These are phyloP conservation scores for Lysiphlebus fabarum DNA, from an alignment of 1,140 invertebrate species.

Conservation along the genomic window DNA sequence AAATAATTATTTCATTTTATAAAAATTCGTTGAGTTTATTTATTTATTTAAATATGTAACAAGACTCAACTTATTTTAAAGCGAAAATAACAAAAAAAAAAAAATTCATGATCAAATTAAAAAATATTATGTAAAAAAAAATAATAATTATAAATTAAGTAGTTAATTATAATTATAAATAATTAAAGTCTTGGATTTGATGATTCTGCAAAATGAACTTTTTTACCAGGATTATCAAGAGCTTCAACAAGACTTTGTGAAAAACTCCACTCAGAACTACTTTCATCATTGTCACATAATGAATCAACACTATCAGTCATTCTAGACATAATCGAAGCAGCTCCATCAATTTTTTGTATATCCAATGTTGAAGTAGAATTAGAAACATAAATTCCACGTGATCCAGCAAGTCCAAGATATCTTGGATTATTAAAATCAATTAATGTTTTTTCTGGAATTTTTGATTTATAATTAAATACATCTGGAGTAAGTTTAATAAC, in stretches of 20 bases:
- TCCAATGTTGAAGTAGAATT: conserved; percentile 47
- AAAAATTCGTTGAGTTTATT: no score
- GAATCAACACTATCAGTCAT: conserved; percentile 44
- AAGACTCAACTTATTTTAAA: no score
- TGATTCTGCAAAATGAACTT: conserved; percentile 47
- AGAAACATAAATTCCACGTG: conserved; percentile 55
- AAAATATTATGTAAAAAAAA: neutral
- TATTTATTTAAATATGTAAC: no score
- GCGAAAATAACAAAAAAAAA: no score
- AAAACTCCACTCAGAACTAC: conserved; percentile 54
- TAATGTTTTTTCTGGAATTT: conserved; percentile 42
- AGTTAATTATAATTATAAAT: conserved; percentile 11
- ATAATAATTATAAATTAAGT: conserved; percentile 19
- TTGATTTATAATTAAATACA: conserved; percentile 39
- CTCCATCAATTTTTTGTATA: conserved; percentile 46
- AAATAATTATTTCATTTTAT: no score
- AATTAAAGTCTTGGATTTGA: conserved; percentile 30
- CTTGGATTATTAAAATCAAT: conserved; percentile 59
- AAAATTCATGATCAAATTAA: neutral
- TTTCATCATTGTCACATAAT: conserved; percentile 46
- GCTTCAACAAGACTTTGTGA: conserved; percentile 52
- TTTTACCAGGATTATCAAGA: conserved; percentile 46
- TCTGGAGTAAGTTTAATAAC: conserved; percentile 55
- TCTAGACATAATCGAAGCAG: conserved; percentile 26
- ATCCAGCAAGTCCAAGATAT: conserved; percentile 56